phyloP scores from a whole-genome alignment of 2,797 vertebrate species.

The Petrocephalus sullivani region DNA sequence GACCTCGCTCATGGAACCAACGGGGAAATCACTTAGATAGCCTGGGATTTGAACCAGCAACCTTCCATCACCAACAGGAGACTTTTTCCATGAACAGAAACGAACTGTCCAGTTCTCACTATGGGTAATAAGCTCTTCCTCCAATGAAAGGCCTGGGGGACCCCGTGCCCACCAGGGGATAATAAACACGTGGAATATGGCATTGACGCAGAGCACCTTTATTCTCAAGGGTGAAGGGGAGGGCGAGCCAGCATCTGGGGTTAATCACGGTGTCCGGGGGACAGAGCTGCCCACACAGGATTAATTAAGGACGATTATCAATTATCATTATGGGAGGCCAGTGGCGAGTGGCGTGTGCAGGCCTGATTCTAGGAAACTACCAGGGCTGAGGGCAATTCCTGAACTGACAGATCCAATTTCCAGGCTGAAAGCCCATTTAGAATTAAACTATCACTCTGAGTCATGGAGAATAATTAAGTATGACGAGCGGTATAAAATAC shows the following conservation, averaged over 20 bases:
- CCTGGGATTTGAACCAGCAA: neutral
- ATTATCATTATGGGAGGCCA: neutral
- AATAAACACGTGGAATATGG: neutral
- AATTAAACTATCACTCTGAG: neutral
- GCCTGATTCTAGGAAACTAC: neutral
- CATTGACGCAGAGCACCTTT: neutral
- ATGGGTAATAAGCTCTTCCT: neutral
- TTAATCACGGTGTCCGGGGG: neutral
- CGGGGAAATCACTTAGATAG: too few relatives aligned
- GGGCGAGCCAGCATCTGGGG: neutral
- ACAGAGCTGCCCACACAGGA: neutral
- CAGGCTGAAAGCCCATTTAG: neutral
- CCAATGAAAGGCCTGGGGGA: neutral
- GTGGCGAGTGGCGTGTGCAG: neutral
- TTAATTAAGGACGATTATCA: neutral
- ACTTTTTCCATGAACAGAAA: neutral
- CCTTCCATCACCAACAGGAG: neutral
- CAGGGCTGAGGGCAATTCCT: neutral
- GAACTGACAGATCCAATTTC: constrained; percentile 3
- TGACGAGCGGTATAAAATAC: neutral
- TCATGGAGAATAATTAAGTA: neutral
- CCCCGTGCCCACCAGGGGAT: too few relatives aligned
- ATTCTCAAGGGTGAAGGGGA: neutral
- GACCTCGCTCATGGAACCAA: neutral
- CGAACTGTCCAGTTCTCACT: neutral